phyloP scores from a whole-genome alignment of 2,113 vertebrate species.

The Pagrus major region DNA sequence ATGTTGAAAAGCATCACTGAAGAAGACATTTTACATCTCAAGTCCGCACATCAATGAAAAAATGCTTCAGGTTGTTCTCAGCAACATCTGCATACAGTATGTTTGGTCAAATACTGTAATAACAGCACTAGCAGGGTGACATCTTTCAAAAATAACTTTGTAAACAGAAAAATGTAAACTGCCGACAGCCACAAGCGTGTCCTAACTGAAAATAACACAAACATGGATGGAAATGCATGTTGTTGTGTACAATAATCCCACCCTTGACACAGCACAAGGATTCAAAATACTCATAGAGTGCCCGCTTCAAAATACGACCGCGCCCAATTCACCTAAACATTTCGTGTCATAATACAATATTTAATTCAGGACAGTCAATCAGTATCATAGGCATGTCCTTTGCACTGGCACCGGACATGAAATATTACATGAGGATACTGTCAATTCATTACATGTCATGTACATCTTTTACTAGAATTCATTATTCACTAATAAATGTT shows the following conservation, averaged over 20 bases:
- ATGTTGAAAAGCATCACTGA: conserved; percentile 7
- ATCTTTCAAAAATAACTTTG: conserved; percentile 19
- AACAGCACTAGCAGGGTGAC: conserved; percentile 12
- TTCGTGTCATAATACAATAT: conserved; percentile 42
- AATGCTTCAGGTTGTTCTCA: not conserved
- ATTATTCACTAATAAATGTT: conserved; percentile 61
- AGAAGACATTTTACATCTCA: conserved; percentile 6
- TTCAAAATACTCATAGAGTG: conserved; percentile 19
- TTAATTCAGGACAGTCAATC: conserved; percentile 1
- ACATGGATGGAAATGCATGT: conserved; percentile 13
- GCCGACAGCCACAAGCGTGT: conserved; percentile 21
- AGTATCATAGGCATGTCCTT: conserved; percentile 18
- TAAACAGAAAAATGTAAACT: conserved; percentile 52
- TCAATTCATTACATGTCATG: conserved; percentile 52
- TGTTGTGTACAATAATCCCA: not conserved
- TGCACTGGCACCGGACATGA: conserved; percentile 20
- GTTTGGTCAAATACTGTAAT: conserved; percentile 29
- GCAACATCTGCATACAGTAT: conserved; percentile 7
- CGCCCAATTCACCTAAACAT: not conserved
- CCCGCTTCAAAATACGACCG: conserved; percentile 12
- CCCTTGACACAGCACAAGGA: not conserved
- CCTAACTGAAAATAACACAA: not conserved
- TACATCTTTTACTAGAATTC: conserved; percentile 46
- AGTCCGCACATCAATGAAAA: conserved; percentile 2
- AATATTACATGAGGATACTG: conserved; percentile 40